Evolutionary conservation across 2,888 invertebrate genomes (phyloP), one percentile per base, ranked within the genome.

Genomic region (Nysson spinosus): DNA sequence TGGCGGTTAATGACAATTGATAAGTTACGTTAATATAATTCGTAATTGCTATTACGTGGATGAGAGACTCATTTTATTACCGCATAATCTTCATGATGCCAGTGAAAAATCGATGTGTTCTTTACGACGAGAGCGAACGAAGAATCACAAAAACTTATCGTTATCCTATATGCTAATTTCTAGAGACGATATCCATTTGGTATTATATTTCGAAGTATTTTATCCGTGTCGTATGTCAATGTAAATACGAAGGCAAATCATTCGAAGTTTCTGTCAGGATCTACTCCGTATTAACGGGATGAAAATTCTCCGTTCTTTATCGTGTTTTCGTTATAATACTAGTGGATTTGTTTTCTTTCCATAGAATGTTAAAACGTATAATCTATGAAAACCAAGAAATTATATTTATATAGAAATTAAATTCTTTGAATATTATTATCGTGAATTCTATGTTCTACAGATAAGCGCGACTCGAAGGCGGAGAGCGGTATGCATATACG

Each of bases 321-420:
- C 35, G 52, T 44, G 55, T 52, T 55, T 61, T 68, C 51, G 40
- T 63, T 60, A 40, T 49, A 9, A 28, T 39, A 54, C 24, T 63
- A 58, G 51, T 66, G 54, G 49, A 72, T 61, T 71, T 47, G 57
- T 74, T 69, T 72, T 74, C 63, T 64, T 71, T 69, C 58, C 65
- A 64, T 57, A 63, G 51, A 54, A 47, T 34, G n/a, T n/a, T 70
- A 60, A 40, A 69, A 62, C 42, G 44, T 63, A 63, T 73, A 46
- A 70, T 64, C 56, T 58, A 57, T 57, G 43, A 47, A 49, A 51
- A 34, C 14, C 40, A 28, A 56, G 46, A 74, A 70, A 77, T 77
- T 75, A 78, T n/a, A 76, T 83, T 80, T 83, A 83, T 62, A 83
- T 83, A 83, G 78, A 63, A 72, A 81, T 79, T 76, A 76, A 82